A percentile compares a stretch with the other conserved stretches of the same genome.
Conservation (phyloP, 1,140 invertebrate genomes). For the Trinorchestia longiramus region DNA sequence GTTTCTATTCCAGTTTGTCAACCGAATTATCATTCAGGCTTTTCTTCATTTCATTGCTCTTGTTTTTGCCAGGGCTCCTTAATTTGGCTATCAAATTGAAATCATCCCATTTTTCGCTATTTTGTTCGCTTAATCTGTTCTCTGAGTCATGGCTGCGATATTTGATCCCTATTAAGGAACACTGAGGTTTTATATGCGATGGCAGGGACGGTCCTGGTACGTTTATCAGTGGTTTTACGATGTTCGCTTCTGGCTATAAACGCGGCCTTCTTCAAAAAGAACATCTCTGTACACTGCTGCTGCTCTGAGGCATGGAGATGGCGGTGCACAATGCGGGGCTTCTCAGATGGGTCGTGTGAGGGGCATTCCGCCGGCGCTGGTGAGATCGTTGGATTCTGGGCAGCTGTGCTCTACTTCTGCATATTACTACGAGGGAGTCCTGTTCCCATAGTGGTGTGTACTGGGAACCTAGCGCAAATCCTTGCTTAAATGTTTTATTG, state of each 20-base stretch:
- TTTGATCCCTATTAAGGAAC: slow-evolving; percentile 49
- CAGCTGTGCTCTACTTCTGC: not conserved
- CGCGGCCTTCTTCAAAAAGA: slow-evolving; percentile 22
- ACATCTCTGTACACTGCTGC: not conserved
- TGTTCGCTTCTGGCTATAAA: slow-evolving; percentile 31
- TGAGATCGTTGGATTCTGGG: not conserved
- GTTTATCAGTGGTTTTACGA: slow-evolving; percentile 48
- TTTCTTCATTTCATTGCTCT: slow-evolving; percentile 4
- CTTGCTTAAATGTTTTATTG: not conserved
- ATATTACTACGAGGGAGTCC: not conserved
- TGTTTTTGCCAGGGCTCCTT: not conserved
- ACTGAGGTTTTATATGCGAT: not conserved
- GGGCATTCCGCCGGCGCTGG: not conserved
- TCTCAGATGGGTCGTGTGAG: not conserved
- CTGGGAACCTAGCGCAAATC: not conserved
- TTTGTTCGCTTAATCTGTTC: slow-evolving; percentile 24
- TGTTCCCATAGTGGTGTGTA: not conserved
- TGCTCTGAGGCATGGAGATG: slow-evolving; percentile 8
- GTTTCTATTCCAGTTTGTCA: not conserved
- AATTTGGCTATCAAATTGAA: not conserved
- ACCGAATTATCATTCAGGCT: not conserved
- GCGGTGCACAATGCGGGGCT: not conserved
- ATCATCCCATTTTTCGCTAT: not conserved
- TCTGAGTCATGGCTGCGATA: slow-evolving; percentile 13
- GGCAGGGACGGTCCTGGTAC: not conserved